Percentiles rank a stretch among this genome's conserved stretches.
These are phyloP conservation scores for Oopsacas minuta DNA, from an alignment of 37 sponge, comb jelly and placozoan species.

Conservation along the genomic window DNA sequence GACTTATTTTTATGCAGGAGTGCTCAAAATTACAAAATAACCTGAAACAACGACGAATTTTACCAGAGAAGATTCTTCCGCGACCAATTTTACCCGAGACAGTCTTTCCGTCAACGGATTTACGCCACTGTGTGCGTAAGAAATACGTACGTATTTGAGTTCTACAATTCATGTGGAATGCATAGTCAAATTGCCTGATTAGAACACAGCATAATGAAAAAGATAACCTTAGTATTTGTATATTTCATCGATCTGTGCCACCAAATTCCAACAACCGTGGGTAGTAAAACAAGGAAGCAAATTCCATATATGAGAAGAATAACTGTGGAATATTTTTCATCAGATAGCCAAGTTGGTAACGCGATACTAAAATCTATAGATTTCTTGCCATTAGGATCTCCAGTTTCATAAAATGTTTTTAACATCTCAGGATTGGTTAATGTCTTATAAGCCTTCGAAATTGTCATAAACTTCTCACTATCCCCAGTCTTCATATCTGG, in stretches of 20 bases:
- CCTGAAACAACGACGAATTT: too few relatives aligned
- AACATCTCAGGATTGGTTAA: slow-evolving; percentile 71
- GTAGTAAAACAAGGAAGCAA: slow-evolving; percentile 27
- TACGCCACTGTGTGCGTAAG: too few relatives aligned
- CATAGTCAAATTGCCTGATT: too few relatives aligned
- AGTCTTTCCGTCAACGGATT: too few relatives aligned
- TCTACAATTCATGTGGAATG: too few relatives aligned
- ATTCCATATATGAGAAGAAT: slow-evolving; percentile 25
- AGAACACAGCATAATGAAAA: too few relatives aligned
- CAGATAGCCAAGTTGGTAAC: slow-evolving; percentile 89
- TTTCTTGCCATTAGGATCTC: slow-evolving; percentile 82
- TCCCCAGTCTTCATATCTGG: slow-evolving; percentile 81
- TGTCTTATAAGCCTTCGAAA: slow-evolving; percentile 85
- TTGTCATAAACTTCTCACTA: slow-evolving; percentile 71
- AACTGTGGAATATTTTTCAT: slow-evolving; percentile 64
- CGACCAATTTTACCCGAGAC: too few relatives aligned
- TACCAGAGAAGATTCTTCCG: too few relatives aligned
- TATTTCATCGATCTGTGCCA: slow-evolving; percentile 88
- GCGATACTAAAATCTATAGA: slow-evolving; percentile 77
- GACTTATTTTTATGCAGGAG: too few relatives aligned
- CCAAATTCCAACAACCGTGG: slow-evolving; percentile 37
- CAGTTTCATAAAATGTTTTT: slow-evolving; percentile 79
- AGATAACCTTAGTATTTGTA: slow-evolving; percentile 54
- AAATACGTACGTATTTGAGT: too few relatives aligned
- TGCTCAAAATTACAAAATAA: too few relatives aligned